These are phyloP conservation scores for Gisinianus flammeolus DNA, from an alignment of 2,888 invertebrate genomes.

Conservation along the genomic window DNA sequence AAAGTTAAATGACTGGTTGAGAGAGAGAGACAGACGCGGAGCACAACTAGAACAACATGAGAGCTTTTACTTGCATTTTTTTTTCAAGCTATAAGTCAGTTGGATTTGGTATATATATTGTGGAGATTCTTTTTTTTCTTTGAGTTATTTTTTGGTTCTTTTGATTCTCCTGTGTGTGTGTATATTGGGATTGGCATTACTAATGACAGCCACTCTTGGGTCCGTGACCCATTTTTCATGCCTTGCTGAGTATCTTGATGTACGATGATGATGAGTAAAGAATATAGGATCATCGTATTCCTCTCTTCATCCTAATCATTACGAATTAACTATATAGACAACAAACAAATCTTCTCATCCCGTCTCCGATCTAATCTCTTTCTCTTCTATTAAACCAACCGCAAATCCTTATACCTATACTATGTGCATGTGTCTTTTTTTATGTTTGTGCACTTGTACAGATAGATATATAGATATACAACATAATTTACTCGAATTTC, in stretches of 20 bases:
- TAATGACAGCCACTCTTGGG: not conserved
- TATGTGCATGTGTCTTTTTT: not conserved
- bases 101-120: no score
- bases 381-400: not conserved
- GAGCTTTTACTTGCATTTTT: no score
- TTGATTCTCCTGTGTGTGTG: no score
- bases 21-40: no score
- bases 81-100: no score
- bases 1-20: no score
- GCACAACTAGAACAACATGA: no score
- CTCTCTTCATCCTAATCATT: not conserved
- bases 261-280: slow-evolving; percentile 8
- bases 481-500: no score
- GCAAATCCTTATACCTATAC: not conserved
- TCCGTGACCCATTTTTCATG: slow-evolving; percentile 40
- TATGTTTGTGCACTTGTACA: not conserved
- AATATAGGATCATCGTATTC: slow-evolving; percentile 3
- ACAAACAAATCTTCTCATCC: not conserved
- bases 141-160: no score
- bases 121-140: no score
- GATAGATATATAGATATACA: not conserved
- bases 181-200: no score
- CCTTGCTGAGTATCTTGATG: slow-evolving; percentile 22
- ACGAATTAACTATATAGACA: not conserved
- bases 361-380: no score